Conservation (phyloP, 2,113 vertebrate species). For the Neodon shergylaensis region DNA sequence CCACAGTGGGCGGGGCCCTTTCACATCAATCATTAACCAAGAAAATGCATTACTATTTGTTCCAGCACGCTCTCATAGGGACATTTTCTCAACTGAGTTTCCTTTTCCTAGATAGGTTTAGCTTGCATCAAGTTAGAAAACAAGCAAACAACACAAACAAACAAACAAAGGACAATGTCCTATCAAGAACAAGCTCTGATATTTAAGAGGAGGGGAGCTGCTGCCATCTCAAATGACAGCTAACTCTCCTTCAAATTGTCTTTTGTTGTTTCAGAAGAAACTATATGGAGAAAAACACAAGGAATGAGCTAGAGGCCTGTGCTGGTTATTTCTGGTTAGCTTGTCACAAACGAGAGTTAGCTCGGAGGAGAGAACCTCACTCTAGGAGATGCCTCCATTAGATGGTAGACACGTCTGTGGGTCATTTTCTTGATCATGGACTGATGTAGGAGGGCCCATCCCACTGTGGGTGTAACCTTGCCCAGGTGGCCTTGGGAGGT, state of each 20-base stretch:
- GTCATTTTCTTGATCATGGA: not conserved
- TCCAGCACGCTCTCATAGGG: fast-evolving
- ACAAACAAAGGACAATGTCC: not conserved
- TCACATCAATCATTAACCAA: no score
- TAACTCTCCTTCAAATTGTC: not conserved
- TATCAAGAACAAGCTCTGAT: not conserved
- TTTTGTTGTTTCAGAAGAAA: not conserved
- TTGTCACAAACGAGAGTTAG: not conserved
- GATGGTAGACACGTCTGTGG: not conserved
- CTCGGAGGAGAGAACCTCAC: not conserved
- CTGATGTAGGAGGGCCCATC: not conserved
- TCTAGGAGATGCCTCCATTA: not conserved
- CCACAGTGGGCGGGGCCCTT: not conserved
- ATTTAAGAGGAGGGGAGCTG: no score
- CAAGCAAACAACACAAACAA: not conserved
- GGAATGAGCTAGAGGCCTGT: not conserved
- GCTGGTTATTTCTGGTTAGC: not conserved
- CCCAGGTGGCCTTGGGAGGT: not conserved
- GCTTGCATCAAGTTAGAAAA: not conserved
- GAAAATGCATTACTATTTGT: no score
- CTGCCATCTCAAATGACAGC: not conserved
- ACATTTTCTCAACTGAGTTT: not conserved
- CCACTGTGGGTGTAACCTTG: no score
- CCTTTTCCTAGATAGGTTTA: not conserved
- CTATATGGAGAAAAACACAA: not conserved